Evolutionary conservation across 2,888 invertebrate genomes (phyloP), one percentile per base, ranked within the genome.

Genomic region (Eilema sororculum): DNA sequence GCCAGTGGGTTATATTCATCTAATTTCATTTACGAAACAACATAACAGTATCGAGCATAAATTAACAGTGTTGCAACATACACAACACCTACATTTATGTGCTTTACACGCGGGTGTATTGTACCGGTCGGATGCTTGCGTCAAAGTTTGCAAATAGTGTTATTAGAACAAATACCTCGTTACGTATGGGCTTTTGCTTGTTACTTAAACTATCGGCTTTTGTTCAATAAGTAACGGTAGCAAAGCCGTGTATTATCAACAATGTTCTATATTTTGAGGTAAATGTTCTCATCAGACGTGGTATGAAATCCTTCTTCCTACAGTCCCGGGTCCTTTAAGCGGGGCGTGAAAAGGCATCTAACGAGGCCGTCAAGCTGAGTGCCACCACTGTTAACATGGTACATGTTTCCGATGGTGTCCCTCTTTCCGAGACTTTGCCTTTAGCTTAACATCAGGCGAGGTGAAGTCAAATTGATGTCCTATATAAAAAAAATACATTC

Each of bases 71-170:
- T 20, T 25, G 4, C 20, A 4, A 59, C 63, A 60, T 58, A 58
- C 33, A 24, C 10, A 6, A 20, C 24, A 33, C 33, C n/a, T 22
- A 2, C 58, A 25, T 25, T 12, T 22, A n/a, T 37, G 52, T 37
- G 20, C 37, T 24, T 22, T 2, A 16, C 41, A 56, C 22, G 56
- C 2, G 30, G 52, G 22, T 13, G 33, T 65, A 65, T 56, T 56
- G 63, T 46, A 30, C 13, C 52, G 30, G 30, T 30, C 22, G 30
- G 60, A 30, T 60, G 66, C 12, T n/a, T 9, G 22, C 81, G 79
- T 52, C 33, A 65, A 82, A 82, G 73, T 83, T 85, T 74, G 72
- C 77, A 80, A 84, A 82, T 84, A 83, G 78, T 74, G 69, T 73
- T 79, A 79, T 83, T 78, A 76, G 67, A 75, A 73, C 73, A 72